phyloP scores from a whole-genome alignment of 2,888 invertebrate species.

The Sceliomorpha sp. region DNA sequence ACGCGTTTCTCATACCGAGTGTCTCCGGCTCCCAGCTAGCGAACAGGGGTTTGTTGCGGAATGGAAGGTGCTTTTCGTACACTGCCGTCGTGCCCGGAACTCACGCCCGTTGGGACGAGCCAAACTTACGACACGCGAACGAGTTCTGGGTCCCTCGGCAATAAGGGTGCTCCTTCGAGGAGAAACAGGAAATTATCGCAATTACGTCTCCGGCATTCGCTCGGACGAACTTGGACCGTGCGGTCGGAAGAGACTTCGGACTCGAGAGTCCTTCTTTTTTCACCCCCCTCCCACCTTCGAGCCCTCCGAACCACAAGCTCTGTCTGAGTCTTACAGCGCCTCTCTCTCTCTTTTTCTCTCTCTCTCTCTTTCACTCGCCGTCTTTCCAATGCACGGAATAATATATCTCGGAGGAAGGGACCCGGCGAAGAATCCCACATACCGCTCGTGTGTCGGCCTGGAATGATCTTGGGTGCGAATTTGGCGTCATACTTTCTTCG shows the following conservation, averaged over 20 bases:
- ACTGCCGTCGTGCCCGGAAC: conserved; percentile 56
- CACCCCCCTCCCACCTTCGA: conserved; percentile 1
- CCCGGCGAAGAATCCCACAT: conserved; percentile 31
- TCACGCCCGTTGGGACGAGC: conserved; percentile 57
- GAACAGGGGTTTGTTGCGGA: conserved; percentile 69
- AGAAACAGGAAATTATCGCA: conserved; percentile 65
- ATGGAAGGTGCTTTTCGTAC: conserved; percentile 59
- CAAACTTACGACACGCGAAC: conserved; percentile 72
- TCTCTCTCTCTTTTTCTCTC: conserved; percentile 17
- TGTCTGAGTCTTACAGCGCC: too few species aligned
- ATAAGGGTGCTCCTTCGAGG: conserved; percentile 55
- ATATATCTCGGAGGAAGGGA: conserved; percentile 16
- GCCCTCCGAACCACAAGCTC: too few species aligned
- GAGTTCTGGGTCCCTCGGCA: conserved; percentile 59
- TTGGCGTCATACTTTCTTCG: conserved; percentile 18
- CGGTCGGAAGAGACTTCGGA: conserved; percentile 10
- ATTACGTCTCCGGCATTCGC: conserved; percentile 56
- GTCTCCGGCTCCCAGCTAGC: conserved; percentile 71
- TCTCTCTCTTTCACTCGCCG: conserved; percentile 12
- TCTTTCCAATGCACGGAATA: conserved; percentile 5
- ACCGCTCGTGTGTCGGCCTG: conserved; percentile 29
- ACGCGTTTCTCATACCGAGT: conserved; percentile 80
- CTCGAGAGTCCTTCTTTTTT: conserved; percentile 20
- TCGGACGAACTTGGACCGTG: conserved; percentile 16
- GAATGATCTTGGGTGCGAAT: conserved; percentile 14